phyloP scores from a whole-genome alignment of 2,113 vertebrate genomes.

The Brevimyrus niger region DNA sequence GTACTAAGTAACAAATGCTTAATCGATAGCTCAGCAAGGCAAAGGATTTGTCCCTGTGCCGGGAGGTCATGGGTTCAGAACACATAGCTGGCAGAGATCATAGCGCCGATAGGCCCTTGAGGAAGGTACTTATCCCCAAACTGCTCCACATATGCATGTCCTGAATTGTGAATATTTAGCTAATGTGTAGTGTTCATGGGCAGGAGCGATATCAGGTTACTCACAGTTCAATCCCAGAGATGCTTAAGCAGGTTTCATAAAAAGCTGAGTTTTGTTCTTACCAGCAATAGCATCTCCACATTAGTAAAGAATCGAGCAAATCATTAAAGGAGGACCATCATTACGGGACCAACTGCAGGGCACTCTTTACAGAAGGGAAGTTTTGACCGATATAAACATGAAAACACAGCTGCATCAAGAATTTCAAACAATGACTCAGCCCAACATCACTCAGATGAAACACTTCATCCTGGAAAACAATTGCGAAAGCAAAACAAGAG shows the following conservation, averaged over 20 bases:
- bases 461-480: background rate
- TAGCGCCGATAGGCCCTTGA: background rate
- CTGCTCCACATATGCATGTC: background rate
- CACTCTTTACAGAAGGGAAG: background rate
- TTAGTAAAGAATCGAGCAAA: background rate
- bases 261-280: background rate
- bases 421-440: constrained; percentile 10
- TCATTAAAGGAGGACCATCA: background rate
- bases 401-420: background rate
- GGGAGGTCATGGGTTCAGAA: background rate
- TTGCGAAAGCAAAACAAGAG: background rate
- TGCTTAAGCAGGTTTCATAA: background rate
- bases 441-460: background rate
- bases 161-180: background rate
- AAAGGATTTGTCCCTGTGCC: background rate
- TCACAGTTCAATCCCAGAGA: background rate
- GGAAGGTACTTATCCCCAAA: background rate
- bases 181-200: background rate
- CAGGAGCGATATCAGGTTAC: background rate
- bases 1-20: background rate
- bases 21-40: background rate
- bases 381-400: background rate
- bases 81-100: background rate
- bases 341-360: background rate
- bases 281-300: background rate